A percentile compares a stretch with the other conserved stretches of the same genome.
These are phyloP conservation scores for Poecilobothrus nobilitatus DNA, from an alignment of 2,888 invertebrate species.

Conservation along the genomic window DNA sequence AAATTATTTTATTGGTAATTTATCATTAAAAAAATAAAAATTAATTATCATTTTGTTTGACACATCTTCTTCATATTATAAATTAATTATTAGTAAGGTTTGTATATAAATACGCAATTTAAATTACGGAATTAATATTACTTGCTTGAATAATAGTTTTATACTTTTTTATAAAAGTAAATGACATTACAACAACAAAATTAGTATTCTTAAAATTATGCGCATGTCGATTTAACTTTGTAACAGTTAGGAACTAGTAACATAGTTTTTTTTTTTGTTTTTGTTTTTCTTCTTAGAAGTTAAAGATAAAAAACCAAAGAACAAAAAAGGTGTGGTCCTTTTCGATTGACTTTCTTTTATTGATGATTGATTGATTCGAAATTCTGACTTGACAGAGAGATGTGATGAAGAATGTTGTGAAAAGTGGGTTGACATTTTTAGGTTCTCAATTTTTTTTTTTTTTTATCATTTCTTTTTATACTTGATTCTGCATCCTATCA, in stretches of 20 bases:
- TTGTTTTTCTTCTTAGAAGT: background rate
- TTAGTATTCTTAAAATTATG: background rate
- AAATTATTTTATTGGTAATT: no score
- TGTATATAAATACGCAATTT: no score
- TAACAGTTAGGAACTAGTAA: background rate
- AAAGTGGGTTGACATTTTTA: slow-evolving; percentile 1
- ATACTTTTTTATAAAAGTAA: no score
- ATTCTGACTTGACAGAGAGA: background rate
- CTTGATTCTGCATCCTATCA: background rate
- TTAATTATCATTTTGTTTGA: no score
- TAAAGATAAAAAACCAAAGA: background rate
- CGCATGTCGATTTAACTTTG: background rate
- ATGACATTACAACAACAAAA: background rate
- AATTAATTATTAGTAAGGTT: no score
- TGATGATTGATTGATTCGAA: background rate
- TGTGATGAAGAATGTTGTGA: background rate
- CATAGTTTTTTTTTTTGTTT: background rate
- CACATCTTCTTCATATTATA: no score
- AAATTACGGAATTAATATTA: no score
- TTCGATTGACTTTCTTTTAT: background rate
- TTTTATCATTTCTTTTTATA: background rate
- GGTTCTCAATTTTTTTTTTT: background rate
- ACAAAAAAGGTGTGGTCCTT: slow-evolving; percentile 6
- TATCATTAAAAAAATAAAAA: no score
- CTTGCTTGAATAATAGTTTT: no score